phyloP scores from a whole-genome alignment of 2,888 invertebrate species.

The Papilio elwesi region DNA sequence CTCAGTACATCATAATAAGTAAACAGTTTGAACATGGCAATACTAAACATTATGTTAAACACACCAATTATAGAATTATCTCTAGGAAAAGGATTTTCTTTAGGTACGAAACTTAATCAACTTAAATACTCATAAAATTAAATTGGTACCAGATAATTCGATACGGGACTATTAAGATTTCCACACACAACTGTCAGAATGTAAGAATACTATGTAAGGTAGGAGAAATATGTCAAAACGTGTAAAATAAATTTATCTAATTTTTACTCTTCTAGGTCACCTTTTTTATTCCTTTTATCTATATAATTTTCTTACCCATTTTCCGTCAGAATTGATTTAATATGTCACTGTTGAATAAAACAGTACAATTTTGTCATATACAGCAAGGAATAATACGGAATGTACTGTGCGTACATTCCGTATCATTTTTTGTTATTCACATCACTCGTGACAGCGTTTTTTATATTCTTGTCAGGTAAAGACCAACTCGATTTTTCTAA shows the following conservation, averaged over 20 bases:
- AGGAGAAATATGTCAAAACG: constrained; percentile 1
- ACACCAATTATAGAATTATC: too few species aligned
- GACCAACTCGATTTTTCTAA: neutral
- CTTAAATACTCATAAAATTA: too few species aligned
- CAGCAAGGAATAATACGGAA: too few species aligned
- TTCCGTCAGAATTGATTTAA: neutral
- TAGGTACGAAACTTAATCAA: too few species aligned
- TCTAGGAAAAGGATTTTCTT: too few species aligned
- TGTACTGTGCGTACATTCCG: neutral
- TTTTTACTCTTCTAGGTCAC: constrained; percentile 5
- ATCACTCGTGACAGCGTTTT: neutral
- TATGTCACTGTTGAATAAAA: neutral
- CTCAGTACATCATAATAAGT: too few species aligned
- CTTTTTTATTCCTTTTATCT: neutral
- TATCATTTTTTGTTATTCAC: neutral
- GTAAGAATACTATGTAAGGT: neutral
- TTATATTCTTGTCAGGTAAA: neutral
- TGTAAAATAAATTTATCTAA: neutral
- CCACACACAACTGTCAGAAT: neutral
- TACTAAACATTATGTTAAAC: too few species aligned
- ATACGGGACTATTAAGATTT: neutral
- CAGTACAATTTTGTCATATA: neutral
- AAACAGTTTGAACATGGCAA: too few species aligned
- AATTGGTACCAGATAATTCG: neutral
- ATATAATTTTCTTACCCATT: neutral